phyloP scores from a whole-genome alignment of 1,140 invertebrate genomes.

The Zaprionus taronus region DNA sequence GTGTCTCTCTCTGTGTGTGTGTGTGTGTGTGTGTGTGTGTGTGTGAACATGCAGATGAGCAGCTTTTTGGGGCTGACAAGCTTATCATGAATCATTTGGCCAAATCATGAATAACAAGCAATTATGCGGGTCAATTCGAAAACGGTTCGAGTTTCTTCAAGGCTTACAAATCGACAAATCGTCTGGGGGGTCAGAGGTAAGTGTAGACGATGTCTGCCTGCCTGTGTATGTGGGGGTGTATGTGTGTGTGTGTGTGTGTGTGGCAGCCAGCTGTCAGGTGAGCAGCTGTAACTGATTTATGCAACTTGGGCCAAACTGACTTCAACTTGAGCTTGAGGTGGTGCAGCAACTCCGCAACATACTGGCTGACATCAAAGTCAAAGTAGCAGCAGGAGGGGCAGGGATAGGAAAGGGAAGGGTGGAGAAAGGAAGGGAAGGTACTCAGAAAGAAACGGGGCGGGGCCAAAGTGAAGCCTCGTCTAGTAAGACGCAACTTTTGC shows the following conservation, averaged over 20 bases:
- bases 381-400: neutral
- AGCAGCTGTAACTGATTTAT: constrained; percentile 70
- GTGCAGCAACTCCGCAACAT: neutral
- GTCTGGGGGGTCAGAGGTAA: neutral
- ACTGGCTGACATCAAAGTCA: constrained; percentile 22
- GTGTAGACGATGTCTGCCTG: neutral
- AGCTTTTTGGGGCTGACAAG: constrained; percentile 35
- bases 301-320: constrained; percentile 34
- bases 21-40: no score
- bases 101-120: constrained; percentile 76
- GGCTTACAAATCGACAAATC: constrained; percentile 43
- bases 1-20: no score
- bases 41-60: neutral
- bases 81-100: constrained; percentile 55
- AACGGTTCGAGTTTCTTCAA: constrained; percentile 10
- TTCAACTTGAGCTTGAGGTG: constrained; percentile 10
- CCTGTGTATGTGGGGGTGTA: constrained; percentile 13
- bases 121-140: constrained; percentile 64
- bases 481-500: constrained; percentile 32
- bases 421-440: neutral
- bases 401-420: neutral
- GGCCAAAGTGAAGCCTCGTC: constrained; percentile 2
- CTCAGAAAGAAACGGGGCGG: neutral
- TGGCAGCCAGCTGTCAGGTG: constrained; percentile 62
- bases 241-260: constrained; percentile 14